Base-by-base conservation (phyloP, 2,797 vertebrate species). In the Poliocrania exsul region DNA sequence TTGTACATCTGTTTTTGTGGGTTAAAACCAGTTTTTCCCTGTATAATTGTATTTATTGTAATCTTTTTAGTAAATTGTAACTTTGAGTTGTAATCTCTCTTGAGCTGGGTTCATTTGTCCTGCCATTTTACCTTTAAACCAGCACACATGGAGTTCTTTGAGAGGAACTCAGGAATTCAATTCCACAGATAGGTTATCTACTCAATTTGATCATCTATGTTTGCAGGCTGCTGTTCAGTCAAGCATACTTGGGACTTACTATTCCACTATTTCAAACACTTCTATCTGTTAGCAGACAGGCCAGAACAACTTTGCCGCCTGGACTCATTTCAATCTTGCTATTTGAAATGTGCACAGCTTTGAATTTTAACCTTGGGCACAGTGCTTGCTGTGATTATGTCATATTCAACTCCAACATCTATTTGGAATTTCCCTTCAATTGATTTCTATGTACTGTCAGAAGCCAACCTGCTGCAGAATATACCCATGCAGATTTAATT, bases 201-300 rank as follows among this genome's bases (percentile, higher is more conserved):
- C 79, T 89, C 8, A 10, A 54, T 85, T 91, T 88, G 86, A 92
- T 92, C 65, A 90, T 72, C 86, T 91, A 38, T 58, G 47, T 81
- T 95, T 95, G 50, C 75, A 93, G 84, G 46, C 57, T 83, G 79
- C 72, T 89, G 79, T 95, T 94, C 91, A 93, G 83, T 94, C 86
- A 93, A 90, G 84, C 33, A 79, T 91, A 42, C 81, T 74, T 83
- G 84, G 88, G 91, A 91, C 33, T 75, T 86, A 85, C 83, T 61
- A 65, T 92, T 87, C 57, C 54, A 46, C 57, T 74, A 35, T 92
- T 94, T 91, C 92, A 89, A 78, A 81, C 37, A 71, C 57, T 75
- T 81, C 84, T 95, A 7, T 94, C 95, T 93, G 66, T 81, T 86
- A 89, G 44, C 21, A n/a, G 69, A 57, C 61, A 78, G 58, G 47